Conservation (phyloP, 2,797 vertebrate genomes). For the Huso huso region DNA sequence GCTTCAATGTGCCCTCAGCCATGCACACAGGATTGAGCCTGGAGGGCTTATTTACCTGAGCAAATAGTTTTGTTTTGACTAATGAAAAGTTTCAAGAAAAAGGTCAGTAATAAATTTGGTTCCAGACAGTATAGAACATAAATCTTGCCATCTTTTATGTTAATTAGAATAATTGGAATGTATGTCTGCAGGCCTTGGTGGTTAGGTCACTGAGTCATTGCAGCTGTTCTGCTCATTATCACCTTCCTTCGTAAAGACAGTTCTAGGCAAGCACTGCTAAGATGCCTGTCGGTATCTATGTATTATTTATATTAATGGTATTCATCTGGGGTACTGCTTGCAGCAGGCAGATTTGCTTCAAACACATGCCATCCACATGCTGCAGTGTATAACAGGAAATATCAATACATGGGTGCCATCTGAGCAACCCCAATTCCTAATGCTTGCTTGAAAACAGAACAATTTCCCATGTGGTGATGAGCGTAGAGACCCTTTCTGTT, state of each 20-base stretch:
- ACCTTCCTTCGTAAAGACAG: neutral
- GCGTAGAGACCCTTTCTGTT: too few species aligned
- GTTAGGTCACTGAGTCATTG: conserved; percentile 5
- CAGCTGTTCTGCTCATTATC: neutral
- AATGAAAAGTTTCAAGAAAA: neutral
- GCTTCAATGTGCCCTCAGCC: too few species aligned
- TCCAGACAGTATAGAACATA: neutral
- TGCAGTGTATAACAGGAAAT: too few species aligned
- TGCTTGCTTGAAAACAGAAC: too few species aligned
- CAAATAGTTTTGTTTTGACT: neutral
- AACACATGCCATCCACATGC: too few species aligned
- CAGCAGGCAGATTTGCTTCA: too few species aligned
- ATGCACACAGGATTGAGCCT: too few species aligned
- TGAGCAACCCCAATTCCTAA: too few species aligned
- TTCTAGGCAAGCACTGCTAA: neutral
- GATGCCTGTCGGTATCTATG: too few species aligned
- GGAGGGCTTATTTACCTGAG: neutral
- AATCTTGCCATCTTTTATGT: conserved; percentile 8
- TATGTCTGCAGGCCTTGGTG: conserved; percentile 4
- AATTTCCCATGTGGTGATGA: too few species aligned
- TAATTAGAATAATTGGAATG: conserved; percentile 8
- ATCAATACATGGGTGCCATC: too few species aligned
- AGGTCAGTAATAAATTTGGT: conserved; percentile 2
- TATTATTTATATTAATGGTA: neutral
- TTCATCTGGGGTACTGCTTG: too few species aligned